Conservation (phyloP, 2,888 invertebrate species). For the Mesodorylaimus sp. region DNA sequence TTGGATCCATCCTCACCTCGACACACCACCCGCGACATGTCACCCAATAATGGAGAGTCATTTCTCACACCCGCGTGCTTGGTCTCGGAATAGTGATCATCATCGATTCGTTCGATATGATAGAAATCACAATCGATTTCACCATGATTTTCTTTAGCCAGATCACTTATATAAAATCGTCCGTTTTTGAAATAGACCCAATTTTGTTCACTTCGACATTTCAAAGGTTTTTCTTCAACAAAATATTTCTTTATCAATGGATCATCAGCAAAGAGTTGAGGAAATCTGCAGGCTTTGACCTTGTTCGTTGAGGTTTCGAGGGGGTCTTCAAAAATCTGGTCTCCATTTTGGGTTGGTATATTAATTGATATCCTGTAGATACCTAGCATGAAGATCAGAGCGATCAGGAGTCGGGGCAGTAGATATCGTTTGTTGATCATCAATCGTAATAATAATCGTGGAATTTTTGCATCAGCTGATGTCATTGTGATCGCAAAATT, state of each 20-base stretch:
- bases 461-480: too few relatives aligned
- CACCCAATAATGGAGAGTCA: slow-evolving; percentile 1
- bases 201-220: slow-evolving; percentile 1
- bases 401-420: too few relatives aligned
- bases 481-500: too few relatives aligned
- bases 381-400: too few relatives aligned
- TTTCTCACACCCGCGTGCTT: neutral
- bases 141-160: neutral
- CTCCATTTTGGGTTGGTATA: too few relatives aligned
- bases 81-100: slow-evolving; percentile 3
- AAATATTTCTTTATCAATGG: neutral
- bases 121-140: slow-evolving; percentile 5
- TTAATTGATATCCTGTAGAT: too few relatives aligned
- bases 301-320: too few relatives aligned
- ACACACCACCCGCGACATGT: slow-evolving; percentile 6
- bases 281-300: slow-evolving; percentile 1
- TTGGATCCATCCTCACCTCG: neutral
- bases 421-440: too few relatives aligned
- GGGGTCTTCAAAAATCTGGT: too few relatives aligned
- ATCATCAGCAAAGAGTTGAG: slow-evolving; percentile 5
- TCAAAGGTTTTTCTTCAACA: slow-evolving; percentile 1
- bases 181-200: slow-evolving; percentile 4
- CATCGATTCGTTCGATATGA: slow-evolving; percentile 5
- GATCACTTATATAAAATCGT: slow-evolving; percentile 1
- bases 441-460: too few relatives aligned